These are phyloP conservation scores for Andrena cerasifolii DNA, from an alignment of 1,140 invertebrate species.

Conservation along the genomic window DNA sequence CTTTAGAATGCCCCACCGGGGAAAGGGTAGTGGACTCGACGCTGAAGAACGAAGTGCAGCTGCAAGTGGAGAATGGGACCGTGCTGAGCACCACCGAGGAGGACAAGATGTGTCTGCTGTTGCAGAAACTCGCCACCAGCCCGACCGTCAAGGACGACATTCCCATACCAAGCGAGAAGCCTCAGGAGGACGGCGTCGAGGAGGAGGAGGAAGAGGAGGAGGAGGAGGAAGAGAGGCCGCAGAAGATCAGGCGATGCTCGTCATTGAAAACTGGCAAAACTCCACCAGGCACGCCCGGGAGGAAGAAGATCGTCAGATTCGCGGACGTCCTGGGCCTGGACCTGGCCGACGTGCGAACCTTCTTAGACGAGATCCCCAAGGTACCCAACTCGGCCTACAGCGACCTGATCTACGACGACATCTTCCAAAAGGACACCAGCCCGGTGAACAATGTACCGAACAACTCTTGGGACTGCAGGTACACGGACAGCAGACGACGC, in stretches of 20 bases:
- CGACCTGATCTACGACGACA: constrained; percentile 85
- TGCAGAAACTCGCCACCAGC: constrained; percentile 56
- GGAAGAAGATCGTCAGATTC: constrained; percentile 97
- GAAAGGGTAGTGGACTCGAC: constrained; percentile 21
- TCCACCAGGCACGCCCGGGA: constrained; percentile 92
- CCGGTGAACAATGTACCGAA: constrained; percentile 23
- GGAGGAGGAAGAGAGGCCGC: constrained; percentile 81
- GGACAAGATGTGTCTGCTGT: constrained; percentile 56
- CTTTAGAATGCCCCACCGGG: constrained; percentile 54
- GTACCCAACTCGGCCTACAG: constrained; percentile 93
- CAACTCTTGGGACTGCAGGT: constrained; percentile 62
- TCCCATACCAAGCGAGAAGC: constrained; percentile 57
- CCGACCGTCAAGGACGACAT: constrained; percentile 55
- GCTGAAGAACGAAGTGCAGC: constrained; percentile 56
- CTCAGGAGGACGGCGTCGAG: constrained; percentile 70
- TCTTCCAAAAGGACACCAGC: constrained; percentile 58
- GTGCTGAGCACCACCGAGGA: constrained; percentile 46
- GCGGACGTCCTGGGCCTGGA: constrained; percentile 97
- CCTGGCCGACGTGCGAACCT: constrained; percentile 94
- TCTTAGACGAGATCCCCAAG: constrained; percentile 93
- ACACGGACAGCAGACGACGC: constrained; percentile 36
- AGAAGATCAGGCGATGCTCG: constrained; percentile 89
- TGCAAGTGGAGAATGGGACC: constrained; percentile 52
- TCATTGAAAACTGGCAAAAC: constrained; percentile 96
- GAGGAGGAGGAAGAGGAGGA: constrained; percentile 67